Conservation (phyloP, 2,888 invertebrate species). For the Leptopilina myrica region DNA sequence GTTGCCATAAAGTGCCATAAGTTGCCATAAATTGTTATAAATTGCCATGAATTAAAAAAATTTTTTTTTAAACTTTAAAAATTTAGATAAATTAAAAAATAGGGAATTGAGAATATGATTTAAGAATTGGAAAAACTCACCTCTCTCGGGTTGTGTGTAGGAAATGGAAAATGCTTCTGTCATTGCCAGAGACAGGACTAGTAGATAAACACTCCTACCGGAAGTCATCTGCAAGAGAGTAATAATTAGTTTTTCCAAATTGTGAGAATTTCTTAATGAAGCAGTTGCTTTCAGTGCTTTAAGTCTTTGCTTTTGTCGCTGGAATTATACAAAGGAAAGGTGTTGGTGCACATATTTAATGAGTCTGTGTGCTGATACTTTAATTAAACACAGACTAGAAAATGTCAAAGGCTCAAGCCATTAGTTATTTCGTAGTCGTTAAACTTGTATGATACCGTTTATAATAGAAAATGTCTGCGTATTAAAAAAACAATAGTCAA, state of each 20-base stretch:
- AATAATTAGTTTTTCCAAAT: conserved; percentile 33
- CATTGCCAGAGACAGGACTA: conserved; percentile 65
- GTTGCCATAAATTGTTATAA: too few relatives aligned
- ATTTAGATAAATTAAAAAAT: background rate
- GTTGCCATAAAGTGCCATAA: too few relatives aligned
- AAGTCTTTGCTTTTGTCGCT: background rate
- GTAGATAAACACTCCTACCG: conserved; percentile 64
- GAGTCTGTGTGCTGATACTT: background rate
- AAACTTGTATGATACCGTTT: background rate
- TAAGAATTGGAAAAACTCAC: conserved; percentile 51
- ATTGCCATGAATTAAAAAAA: too few relatives aligned
- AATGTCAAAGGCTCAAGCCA: conserved; percentile 13
- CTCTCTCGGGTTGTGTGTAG: conserved; percentile 59
- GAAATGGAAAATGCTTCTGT: conserved; percentile 68
- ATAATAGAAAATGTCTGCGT: background rate
- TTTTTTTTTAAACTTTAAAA: too few relatives aligned
- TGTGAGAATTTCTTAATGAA: background rate
- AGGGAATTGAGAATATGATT: too few relatives aligned
- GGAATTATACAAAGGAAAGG: background rate
- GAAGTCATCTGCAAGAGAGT: conserved; percentile 71
- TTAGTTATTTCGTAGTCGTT: background rate
- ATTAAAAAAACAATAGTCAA: too few relatives aligned
- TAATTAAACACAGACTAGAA: conserved; percentile 6
- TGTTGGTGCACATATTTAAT: background rate
- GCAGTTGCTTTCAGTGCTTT: background rate